These are phyloP conservation scores for Sorex maritimensis DNA, from an alignment of 2,797 vertebrate genomes.

Conservation along the genomic window DNA sequence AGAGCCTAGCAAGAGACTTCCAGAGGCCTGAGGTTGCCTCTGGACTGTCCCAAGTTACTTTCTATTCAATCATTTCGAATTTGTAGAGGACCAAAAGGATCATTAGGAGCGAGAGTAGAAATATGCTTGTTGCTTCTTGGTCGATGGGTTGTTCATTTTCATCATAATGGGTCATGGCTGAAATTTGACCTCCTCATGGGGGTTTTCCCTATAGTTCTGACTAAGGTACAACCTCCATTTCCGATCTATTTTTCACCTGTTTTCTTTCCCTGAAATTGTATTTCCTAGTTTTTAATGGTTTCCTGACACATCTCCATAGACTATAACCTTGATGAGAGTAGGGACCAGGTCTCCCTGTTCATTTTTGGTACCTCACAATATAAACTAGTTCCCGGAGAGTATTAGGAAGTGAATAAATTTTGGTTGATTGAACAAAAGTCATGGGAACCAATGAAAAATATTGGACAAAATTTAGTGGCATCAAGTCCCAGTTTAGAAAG, in stretches of 20 bases:
- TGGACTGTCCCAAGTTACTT: background rate
- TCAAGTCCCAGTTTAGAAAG: slow-evolving; percentile 28
- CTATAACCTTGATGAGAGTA: slow-evolving; percentile 16
- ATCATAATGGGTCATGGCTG: slow-evolving; percentile 4
- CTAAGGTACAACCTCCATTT: background rate
- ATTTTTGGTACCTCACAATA: background rate
- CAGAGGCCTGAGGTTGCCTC: background rate
- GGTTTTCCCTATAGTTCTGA: background rate
- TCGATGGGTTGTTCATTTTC: slow-evolving; percentile 19
- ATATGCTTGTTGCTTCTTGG: background rate
- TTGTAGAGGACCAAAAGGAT: background rate
- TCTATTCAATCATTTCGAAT: slow-evolving; percentile 49
- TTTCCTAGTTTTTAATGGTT: slow-evolving; percentile 33
- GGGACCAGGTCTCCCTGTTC: background rate
- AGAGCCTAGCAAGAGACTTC: slow-evolving; percentile 4
- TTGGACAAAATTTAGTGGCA: background rate
- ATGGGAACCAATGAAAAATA: background rate
- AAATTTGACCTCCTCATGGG: background rate
- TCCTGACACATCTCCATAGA: background rate
- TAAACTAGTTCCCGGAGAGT: background rate
- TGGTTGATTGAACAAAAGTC: slow-evolving; percentile 21
- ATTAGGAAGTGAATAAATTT: slow-evolving; percentile 18
- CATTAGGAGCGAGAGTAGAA: background rate
- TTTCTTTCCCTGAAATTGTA: slow-evolving; percentile 46
- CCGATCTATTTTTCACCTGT: background rate